These are phyloP conservation scores for Drosophila ogumai DNA, from an alignment of 1,140 invertebrate species.

Conservation along the genomic window DNA sequence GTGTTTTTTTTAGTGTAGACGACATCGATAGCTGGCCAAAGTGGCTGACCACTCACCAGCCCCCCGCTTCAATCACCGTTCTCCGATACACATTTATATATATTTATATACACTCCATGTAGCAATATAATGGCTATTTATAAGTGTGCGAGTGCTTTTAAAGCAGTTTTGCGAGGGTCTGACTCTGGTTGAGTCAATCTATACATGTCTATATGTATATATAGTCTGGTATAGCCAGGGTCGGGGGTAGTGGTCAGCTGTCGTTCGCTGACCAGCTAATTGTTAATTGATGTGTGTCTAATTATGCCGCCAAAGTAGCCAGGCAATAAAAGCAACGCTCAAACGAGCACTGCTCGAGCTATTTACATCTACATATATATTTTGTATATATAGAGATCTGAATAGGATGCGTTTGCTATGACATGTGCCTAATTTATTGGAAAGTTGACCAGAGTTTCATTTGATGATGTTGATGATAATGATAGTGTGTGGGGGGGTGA, in stretches of 20 bases:
- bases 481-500: background rate
- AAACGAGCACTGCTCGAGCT: constrained; percentile 7
- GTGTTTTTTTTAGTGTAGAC: constrained; percentile 8
- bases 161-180: constrained; percentile 32
- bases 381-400: constrained; percentile 2
- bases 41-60: constrained; percentile 60
- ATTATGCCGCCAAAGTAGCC: constrained; percentile 77
- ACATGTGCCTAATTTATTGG: constrained; percentile 29
- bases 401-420: constrained; percentile 1
- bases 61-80: background rate
- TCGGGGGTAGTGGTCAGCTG: constrained; percentile 54
- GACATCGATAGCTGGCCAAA: constrained; percentile 75
- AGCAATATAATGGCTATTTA: constrained; percentile 67
- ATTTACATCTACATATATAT: constrained; percentile 4
- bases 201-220: background rate
- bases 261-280: constrained; percentile 64
- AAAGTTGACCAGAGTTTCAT: constrained; percentile 23
- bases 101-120: constrained; percentile 16
- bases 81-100: background rate
- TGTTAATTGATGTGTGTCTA: constrained; percentile 82
- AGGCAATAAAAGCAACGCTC: constrained; percentile 69
- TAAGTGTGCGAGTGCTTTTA: constrained; percentile 52
- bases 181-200: constrained; percentile 6
- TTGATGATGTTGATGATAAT: background rate
- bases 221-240: background rate